Percentiles rank a stretch among this genome's conserved stretches.
phyloP scores from a whole-genome alignment of 2,797 vertebrate genomes.

The Antennarius maculatus region DNA sequence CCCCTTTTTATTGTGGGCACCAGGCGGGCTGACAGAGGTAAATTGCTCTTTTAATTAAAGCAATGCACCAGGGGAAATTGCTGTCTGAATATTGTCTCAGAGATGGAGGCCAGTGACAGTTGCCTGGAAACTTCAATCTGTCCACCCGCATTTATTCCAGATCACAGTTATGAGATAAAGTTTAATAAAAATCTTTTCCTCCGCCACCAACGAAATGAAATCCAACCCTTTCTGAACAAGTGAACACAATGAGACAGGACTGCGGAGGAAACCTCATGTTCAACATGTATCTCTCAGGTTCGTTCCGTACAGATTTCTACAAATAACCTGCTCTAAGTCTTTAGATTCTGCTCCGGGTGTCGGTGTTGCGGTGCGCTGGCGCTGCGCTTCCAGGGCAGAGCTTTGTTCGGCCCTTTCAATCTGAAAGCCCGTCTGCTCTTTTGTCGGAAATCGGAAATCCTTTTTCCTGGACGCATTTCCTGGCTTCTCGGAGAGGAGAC shows the following conservation, averaged over 20 bases:
- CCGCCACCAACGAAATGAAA: slow-evolving; percentile 83
- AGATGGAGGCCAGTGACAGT: slow-evolving; percentile 88
- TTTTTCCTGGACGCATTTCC: slow-evolving; percentile 99
- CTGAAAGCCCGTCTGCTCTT: slow-evolving; percentile 86
- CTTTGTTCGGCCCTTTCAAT: slow-evolving; percentile 68
- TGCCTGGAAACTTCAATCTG: slow-evolving; percentile 92
- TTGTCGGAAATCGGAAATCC: slow-evolving; percentile 98
- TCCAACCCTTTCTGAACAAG: slow-evolving; percentile 79
- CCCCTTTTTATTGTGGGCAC: slow-evolving; percentile 86
- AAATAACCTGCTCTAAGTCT: slow-evolving; percentile 29
- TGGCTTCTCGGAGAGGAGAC: slow-evolving; percentile 81
- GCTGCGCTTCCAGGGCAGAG: slow-evolving; percentile 45
- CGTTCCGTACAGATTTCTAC: slow-evolving; percentile 45
- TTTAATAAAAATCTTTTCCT: slow-evolving; percentile 88
- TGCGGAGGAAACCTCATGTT: slow-evolving; percentile 94
- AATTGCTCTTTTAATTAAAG: slow-evolving; percentile 98
- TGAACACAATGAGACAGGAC: slow-evolving; percentile 93
- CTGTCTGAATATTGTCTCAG: slow-evolving; percentile 91
- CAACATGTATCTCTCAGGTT: slow-evolving; percentile 99
- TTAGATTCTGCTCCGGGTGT: slow-evolving; percentile 23
- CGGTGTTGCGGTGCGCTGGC: slow-evolving; percentile 25
- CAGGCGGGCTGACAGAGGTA: slow-evolving; percentile 87
- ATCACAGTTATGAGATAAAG: slow-evolving; percentile 90
- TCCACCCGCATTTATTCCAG: slow-evolving; percentile 87
- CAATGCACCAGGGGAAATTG: slow-evolving; percentile 95